Conservation (phyloP, 1,140 invertebrate genomes). For the Procambarus clarkii region DNA sequence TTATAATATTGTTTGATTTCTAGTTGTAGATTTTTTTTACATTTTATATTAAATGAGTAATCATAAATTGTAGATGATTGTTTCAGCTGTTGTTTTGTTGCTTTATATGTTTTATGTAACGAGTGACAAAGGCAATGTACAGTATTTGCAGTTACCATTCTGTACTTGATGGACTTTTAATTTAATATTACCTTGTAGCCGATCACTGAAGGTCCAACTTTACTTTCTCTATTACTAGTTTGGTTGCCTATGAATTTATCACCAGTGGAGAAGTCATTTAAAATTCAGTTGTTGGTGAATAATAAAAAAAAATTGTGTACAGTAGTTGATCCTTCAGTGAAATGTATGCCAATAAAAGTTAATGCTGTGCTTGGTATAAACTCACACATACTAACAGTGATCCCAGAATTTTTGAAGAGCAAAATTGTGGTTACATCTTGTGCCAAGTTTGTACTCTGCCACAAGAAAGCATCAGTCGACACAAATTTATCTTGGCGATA, state of each 20-base stretch:
- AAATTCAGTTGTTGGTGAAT: too few species aligned
- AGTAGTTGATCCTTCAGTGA: constrained; percentile 20
- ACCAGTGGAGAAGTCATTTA: too few species aligned
- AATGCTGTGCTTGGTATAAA: constrained; percentile 45
- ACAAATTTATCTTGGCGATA: not conserved
- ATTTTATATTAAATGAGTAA: constrained; percentile 18
- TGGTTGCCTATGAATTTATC: too few species aligned
- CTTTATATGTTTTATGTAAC: constrained; percentile 36
- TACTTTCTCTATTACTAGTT: too few species aligned
- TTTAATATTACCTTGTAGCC: constrained; percentile 25
- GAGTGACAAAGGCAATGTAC: constrained; percentile 28
- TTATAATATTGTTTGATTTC: constrained; percentile 19
- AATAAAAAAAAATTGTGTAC: too few species aligned
- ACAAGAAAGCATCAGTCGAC: not conserved
- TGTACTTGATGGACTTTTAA: constrained; percentile 31
- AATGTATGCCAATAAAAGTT: constrained; percentile 24
- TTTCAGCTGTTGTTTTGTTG: constrained; percentile 46
- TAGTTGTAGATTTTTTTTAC: constrained; percentile 32
- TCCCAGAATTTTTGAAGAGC: not conserved
- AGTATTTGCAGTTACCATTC: constrained; percentile 28
- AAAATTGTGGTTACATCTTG: not conserved
- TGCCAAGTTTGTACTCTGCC: constrained; percentile 10
- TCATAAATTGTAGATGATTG: constrained; percentile 33
- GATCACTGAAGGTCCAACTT: constrained; percentile 7
- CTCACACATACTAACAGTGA: constrained; percentile 36